phyloP scores from a whole-genome alignment of 2,797 vertebrate species.

The Eulemur coronatus region DNA sequence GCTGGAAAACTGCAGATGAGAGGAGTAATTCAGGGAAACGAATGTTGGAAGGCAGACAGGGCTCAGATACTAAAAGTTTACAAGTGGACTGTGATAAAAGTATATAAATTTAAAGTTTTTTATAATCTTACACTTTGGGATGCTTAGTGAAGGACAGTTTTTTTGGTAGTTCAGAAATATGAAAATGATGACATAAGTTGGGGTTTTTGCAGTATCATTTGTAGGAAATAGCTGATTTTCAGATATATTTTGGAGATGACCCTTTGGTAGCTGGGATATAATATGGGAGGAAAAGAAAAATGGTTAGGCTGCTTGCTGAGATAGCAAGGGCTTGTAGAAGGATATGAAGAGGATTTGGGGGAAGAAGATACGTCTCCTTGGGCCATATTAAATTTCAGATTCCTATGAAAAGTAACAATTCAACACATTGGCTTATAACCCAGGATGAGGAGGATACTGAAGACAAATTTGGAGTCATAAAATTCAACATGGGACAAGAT shows the following conservation, averaged over 20 bases:
- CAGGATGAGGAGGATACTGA: not conserved
- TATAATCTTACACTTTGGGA: not conserved
- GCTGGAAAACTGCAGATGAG: not conserved
- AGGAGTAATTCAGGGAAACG: not conserved
- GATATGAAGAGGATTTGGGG: not conserved
- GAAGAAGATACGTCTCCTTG: not conserved
- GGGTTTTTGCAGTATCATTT: not conserved
- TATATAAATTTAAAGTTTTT: not conserved
- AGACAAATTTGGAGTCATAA: not conserved
- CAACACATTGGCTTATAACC: not conserved
- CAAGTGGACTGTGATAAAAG: not conserved
- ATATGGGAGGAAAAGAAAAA: not conserved
- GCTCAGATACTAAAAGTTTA: not conserved
- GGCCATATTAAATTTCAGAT: not conserved
- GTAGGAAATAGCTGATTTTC: not conserved
- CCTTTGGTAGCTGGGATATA: not conserved
- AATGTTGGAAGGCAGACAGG: not conserved
- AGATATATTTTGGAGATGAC: not conserved
- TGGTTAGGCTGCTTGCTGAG: not conserved
- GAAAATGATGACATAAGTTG: not conserved
- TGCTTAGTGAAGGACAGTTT: not conserved
- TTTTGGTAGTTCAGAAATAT: not conserved
- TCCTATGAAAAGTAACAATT: not conserved
- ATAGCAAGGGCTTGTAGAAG: not conserved
- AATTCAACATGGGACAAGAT: not conserved